These are phyloP conservation scores for Microctonus aethiopoides DNA, from an alignment of 2,888 invertebrate species.

Conservation along the genomic window DNA sequence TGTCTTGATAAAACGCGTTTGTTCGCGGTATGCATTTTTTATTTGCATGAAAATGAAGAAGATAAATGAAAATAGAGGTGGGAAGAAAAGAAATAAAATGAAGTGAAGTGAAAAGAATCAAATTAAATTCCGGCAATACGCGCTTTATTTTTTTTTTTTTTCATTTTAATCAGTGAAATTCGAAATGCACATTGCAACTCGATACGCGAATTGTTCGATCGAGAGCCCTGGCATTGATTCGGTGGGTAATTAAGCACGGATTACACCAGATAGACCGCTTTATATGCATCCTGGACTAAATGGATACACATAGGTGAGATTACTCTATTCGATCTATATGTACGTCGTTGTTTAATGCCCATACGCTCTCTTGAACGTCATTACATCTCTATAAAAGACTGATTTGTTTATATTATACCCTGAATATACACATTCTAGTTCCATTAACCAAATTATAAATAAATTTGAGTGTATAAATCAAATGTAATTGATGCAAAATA, in stretches of 20 bases:
- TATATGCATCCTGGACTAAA: slow-evolving; percentile 56
- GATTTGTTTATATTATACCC: not conserved
- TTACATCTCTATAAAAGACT: slow-evolving; percentile 14
- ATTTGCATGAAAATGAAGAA: not conserved
- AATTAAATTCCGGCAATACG: not conserved
- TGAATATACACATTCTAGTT: not conserved
- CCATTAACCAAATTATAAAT: not conserved
- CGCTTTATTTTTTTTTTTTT: not conserved
- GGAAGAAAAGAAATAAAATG: not conserved
- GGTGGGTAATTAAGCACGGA: slow-evolving; percentile 61
- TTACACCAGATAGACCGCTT: slow-evolving; percentile 56
- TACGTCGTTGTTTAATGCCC: slow-evolving; percentile 16
- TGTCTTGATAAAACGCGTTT: not conserved
- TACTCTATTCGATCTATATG: slow-evolving; percentile 52
- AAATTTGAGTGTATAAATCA: not conserved
- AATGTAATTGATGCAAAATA: not conserved
- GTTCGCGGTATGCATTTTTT: not conserved
- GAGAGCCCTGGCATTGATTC: slow-evolving; percentile 57
- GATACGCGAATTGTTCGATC: slow-evolving; percentile 29
- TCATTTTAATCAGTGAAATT: slow-evolving; percentile 23
- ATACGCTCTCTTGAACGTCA: slow-evolving; percentile 5
- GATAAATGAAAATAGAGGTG: not conserved
- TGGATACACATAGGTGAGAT: slow-evolving; percentile 65
- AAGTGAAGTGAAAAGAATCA: not conserved
- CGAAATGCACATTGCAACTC: slow-evolving; percentile 13